Evolutionary conservation across 53 echinoderm and acorn worm species (phyloP).

Genomic region (Patiria pectinifera): DNA sequence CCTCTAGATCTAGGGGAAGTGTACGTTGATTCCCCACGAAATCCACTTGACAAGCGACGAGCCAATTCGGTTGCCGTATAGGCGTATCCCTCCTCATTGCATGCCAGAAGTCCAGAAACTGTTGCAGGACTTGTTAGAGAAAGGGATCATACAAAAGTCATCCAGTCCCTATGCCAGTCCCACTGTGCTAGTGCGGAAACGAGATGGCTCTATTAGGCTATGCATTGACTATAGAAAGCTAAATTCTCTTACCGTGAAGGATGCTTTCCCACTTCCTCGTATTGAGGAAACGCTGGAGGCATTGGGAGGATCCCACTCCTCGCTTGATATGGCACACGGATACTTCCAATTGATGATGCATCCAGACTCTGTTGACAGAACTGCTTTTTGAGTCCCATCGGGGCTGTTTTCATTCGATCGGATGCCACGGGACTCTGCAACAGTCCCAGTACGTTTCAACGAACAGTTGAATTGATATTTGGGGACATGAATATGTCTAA

Average conservation of each 20-base stretch:
- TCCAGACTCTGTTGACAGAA: background rate
- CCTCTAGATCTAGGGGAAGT: background rate
- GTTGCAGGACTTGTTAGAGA: constrained; percentile 4
- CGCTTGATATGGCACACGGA: background rate
- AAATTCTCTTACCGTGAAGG: too few relatives aligned
- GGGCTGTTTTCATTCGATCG: background rate
- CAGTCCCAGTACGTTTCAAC: constrained; percentile 8
- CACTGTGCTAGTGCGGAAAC: background rate
- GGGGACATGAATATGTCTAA: too few relatives aligned
- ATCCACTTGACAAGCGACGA: background rate
- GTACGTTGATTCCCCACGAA: constrained; percentile 2
- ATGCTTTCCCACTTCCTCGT: too few relatives aligned
- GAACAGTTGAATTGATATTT: background rate
- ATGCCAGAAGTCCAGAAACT: background rate
- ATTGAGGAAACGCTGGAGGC: too few relatives aligned
- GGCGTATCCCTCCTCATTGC: background rate
- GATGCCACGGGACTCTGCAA: constrained; percentile 18
- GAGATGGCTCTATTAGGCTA: background rate
- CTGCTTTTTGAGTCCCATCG: constrained; percentile 36
- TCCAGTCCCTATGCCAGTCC: constrained; percentile 28
- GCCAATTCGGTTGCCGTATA: background rate
- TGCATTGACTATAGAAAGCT: too few relatives aligned
- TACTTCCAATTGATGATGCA: background rate
- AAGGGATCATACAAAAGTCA: background rate
- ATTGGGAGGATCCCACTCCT: background rate